Percentiles rank a stretch among this genome's conserved stretches.
These are phyloP conservation scores for Falcaria lacertinaria DNA, from an alignment of 2,888 invertebrate species.

Conservation along the genomic window DNA sequence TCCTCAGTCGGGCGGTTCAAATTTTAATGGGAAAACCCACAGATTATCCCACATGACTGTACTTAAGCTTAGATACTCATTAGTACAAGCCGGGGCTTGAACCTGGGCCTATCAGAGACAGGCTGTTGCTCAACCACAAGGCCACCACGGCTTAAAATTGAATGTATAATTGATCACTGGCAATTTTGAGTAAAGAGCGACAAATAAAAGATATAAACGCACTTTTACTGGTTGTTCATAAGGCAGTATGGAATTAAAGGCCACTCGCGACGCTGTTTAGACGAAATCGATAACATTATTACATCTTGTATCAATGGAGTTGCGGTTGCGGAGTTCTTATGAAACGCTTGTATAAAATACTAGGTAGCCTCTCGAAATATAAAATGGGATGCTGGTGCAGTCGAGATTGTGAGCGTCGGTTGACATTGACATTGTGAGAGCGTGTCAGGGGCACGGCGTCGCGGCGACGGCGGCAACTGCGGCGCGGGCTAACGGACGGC, in stretches of 20 bases:
- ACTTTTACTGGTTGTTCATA: not conserved
- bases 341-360: not conserved
- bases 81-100: too few relatives aligned
- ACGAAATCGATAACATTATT: not conserved
- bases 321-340: not conserved
- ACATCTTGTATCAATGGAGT: not conserved
- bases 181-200: not conserved
- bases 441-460: conserved; percentile 24
- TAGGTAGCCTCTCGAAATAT: conserved; percentile 11
- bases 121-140: too few relatives aligned
- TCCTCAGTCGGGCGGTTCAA: too few relatives aligned
- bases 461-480: conserved; percentile 14
- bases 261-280: not conserved
- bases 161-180: too few relatives aligned
- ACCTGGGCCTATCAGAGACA: too few relatives aligned
- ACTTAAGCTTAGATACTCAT: too few relatives aligned
- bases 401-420: conserved; percentile 24
- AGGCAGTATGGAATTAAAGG: not conserved
- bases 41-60: too few relatives aligned
- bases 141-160: too few relatives aligned
- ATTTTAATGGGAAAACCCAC: too few relatives aligned
- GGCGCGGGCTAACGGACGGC: conserved; percentile 6
- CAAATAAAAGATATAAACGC: not conserved
- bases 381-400: conserved; percentile 19
- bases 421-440: conserved; percentile 59